Conservation (phyloP, 2,797 vertebrate species). For the Streptopelia turtur region DNA sequence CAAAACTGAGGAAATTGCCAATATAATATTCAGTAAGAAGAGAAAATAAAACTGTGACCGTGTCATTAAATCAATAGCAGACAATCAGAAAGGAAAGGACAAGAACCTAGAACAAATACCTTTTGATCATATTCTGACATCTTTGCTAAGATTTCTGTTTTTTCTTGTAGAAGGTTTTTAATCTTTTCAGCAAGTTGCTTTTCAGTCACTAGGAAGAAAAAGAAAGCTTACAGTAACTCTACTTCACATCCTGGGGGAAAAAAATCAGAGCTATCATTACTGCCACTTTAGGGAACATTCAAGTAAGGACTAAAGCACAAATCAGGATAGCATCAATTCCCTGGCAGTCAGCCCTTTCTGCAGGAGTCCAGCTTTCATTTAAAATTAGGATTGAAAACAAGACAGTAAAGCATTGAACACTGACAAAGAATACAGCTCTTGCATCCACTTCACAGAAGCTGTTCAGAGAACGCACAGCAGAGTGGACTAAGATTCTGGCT, state of each 20-base stretch:
- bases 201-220: slow-evolving; percentile 86
- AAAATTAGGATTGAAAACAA: not conserved
- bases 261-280: not conserved
- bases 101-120: slow-evolving; percentile 74
- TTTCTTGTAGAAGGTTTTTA: slow-evolving; percentile 85
- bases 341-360: not conserved
- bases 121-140: slow-evolving; percentile 87
- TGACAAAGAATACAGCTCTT: not conserved
- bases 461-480: not conserved
- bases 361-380: not conserved
- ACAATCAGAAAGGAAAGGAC: not conserved
- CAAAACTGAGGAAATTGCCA: not conserved
- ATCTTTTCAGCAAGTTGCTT: slow-evolving; percentile 88
- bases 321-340: not conserved
- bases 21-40: not conserved
- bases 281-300: not conserved
- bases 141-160: slow-evolving; percentile 82
- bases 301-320: not conserved
- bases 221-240: slow-evolving; percentile 1
- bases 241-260: not conserved
- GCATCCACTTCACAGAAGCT: not conserved
- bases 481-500: not conserved
- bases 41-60: not conserved
- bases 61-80: not conserved
- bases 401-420: not conserved